Evolutionary conservation across 35 echinoderm and acorn worm genomes (phyloP).

Genomic region (Hemicentrotus pulcherrimus): DNA sequence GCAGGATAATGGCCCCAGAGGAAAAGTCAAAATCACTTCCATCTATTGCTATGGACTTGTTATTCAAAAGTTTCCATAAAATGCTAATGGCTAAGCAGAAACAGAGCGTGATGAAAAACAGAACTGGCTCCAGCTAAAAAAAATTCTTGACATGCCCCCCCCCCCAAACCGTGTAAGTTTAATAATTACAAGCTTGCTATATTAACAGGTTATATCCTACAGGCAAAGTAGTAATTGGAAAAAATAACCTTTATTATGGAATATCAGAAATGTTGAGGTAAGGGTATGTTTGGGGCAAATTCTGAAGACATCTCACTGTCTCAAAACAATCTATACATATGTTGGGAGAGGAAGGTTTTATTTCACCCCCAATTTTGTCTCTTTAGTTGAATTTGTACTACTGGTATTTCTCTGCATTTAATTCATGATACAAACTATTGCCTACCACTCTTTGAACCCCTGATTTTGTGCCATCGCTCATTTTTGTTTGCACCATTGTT

Average conservation of each 20-base stretch:
- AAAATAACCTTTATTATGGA: background rate
- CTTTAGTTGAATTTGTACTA: no score
- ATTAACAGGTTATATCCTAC: background rate
- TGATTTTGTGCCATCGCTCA: background rate
- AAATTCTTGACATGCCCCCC: background rate
- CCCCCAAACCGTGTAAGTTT: background rate
- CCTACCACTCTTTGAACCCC: no score
- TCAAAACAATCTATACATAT: no score
- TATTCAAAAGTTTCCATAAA: background rate
- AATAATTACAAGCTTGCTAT: background rate
- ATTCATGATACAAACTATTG: no score
- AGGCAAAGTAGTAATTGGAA: background rate
- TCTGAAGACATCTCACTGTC: no score
- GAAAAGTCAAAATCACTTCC: background rate
- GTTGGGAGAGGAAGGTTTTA: no score
- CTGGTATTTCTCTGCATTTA: no score
- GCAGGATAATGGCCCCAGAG: background rate
- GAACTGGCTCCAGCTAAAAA: background rate
- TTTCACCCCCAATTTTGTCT: no score
- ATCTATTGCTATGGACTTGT: background rate
- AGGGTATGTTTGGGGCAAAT: background rate
- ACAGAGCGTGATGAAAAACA: background rate
- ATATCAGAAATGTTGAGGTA: background rate
- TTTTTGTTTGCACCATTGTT: background rate
- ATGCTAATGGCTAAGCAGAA: background rate